phyloP scores from a whole-genome alignment of 2,888 invertebrate genomes.

The Heliconius ethilla region DNA sequence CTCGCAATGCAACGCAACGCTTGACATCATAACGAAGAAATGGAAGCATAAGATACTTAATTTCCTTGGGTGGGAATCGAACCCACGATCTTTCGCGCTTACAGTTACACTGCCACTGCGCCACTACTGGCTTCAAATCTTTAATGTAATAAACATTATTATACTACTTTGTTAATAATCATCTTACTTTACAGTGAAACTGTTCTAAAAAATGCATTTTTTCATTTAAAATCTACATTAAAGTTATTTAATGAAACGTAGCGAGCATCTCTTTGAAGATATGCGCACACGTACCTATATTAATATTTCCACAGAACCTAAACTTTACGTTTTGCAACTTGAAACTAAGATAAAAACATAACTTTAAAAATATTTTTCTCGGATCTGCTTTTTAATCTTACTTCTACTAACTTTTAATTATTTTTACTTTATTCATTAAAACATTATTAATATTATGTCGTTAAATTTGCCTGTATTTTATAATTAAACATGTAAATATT shows the following conservation, averaged over 20 bases:
- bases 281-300: slow-evolving; percentile 31
- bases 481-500: not conserved
- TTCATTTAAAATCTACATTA: slow-evolving; percentile 45
- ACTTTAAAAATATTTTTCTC: not conserved
- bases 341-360: slow-evolving; percentile 29
- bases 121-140: no score
- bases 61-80: not conserved
- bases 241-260: slow-evolving; percentile 46
- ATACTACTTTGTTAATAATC: not conserved
- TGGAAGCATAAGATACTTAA: not conserved
- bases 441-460: not conserved
- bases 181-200: slow-evolving; percentile 40
- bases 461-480: not conserved
- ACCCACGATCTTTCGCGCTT: no score
- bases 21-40: no score
- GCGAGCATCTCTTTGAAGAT: slow-evolving; percentile 43
- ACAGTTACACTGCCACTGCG: no score
- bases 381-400: slow-evolving; percentile 11
- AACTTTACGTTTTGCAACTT: slow-evolving; percentile 27
- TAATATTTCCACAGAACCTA: slow-evolving; percentile 35
- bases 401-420: not conserved
- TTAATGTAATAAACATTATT: not conserved
- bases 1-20: no score
- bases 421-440: not conserved
- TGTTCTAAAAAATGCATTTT: slow-evolving; percentile 43